A percentile compares a stretch with the other conserved stretches of the same genome.
Conservation (phyloP, 2,888 invertebrate species). For the Melinaea menophilus region DNA sequence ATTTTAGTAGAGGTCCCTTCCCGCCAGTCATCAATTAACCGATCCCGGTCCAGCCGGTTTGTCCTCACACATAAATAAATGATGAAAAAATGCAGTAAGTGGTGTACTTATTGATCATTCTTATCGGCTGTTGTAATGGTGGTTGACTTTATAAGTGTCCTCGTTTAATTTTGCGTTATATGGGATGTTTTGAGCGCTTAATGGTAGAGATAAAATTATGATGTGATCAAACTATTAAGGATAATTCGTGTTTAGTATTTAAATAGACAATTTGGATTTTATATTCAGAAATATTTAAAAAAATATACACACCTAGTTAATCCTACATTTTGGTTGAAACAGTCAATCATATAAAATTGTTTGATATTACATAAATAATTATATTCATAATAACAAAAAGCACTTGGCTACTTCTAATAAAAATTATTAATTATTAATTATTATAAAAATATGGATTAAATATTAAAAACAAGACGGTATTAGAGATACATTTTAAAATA, state of each 20-base stretch:
- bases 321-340: no score
- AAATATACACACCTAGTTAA: no score
- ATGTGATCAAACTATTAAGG: no score
- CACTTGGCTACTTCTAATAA: no score
- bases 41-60: constrained; percentile 42
- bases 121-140: constrained; percentile 24
- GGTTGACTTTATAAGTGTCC: constrained; percentile 20
- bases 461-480: not conserved
- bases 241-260: no score
- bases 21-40: constrained; percentile 51
- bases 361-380: no score
- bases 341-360: no score
- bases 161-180: constrained; percentile 15
- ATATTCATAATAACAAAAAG: no score
- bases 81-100: constrained; percentile 26
- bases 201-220: not conserved
- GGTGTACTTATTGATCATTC: constrained; percentile 26
- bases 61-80: constrained; percentile 21
- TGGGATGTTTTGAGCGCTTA: not conserved
- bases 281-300: no score
- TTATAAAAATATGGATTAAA: not conserved
- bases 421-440: no score
- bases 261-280: no score
- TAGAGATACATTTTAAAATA: not conserved
- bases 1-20: constrained; percentile 31